Evolutionary conservation across 2,113 vertebrate genomes (phyloP).

Genomic region (Nothocercus julius): DNA sequence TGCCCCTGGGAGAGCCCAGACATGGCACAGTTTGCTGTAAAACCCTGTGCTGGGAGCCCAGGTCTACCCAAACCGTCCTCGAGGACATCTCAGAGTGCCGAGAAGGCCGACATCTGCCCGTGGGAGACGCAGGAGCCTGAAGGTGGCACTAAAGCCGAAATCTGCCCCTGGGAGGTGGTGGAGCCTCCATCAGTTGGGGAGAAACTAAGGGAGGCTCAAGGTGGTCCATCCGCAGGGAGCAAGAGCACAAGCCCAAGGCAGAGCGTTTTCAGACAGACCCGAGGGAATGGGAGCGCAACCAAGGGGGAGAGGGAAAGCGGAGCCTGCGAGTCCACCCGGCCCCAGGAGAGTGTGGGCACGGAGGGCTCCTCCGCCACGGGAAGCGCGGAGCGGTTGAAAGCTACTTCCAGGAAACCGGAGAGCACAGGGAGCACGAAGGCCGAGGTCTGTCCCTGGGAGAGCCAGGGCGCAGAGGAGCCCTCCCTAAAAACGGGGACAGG

Average conservation of each 20-base stretch:
- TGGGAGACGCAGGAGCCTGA: constrained; percentile 57
- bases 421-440: background rate
- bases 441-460: constrained; percentile 69
- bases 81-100: background rate
- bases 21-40: background rate
- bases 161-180: constrained; percentile 72
- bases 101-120: constrained; percentile 68
- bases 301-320: background rate
- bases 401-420: background rate
- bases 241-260: background rate
- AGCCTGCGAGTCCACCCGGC: background rate
- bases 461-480: background rate
- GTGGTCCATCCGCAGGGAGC: background rate
- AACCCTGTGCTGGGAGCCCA: background rate
- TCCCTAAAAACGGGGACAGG: background rate
- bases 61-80: background rate
- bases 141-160: constrained; percentile 43
- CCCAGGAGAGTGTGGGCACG: background rate
- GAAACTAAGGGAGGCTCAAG: background rate
- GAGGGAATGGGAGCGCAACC: background rate
- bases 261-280: background rate
- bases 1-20: background rate
- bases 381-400: background rate
- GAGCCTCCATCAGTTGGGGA: background rate
- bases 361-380: background rate